These are phyloP conservation scores for Sipha flava DNA, from an alignment of 1,140 invertebrate genomes.

Conservation along the genomic window DNA sequence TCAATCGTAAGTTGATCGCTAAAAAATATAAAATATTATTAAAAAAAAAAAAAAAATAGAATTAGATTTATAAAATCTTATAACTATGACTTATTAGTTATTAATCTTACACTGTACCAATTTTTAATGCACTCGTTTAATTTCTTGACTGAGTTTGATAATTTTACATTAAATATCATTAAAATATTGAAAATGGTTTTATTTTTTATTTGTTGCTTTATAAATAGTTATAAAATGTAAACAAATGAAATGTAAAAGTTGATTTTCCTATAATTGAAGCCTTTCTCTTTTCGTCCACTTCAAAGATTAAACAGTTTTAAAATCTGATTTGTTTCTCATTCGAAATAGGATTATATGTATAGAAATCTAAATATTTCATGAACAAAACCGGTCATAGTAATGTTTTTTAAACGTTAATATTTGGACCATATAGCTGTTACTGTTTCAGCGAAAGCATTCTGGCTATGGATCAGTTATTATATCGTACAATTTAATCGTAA, in stretches of 20 bases:
- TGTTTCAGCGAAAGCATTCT: neutral
- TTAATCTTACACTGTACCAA: too few species aligned
- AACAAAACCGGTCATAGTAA: neutral
- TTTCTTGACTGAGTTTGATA: too few species aligned
- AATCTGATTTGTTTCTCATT: neutral
- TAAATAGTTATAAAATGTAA: neutral
- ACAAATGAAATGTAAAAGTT: slow-evolving; percentile 13
- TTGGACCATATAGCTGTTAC: neutral
- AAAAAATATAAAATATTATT: too few species aligned
- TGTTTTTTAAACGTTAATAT: neutral
- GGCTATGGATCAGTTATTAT: neutral
- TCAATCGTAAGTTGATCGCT: too few species aligned
- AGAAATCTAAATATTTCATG: too few species aligned
- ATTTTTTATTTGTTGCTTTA: neutral
- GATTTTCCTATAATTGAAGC: neutral
- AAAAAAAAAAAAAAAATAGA: too few species aligned
- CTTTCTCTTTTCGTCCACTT: neutral
- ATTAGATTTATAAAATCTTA: too few species aligned
- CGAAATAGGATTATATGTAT: neutral
- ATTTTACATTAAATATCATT: neutral
- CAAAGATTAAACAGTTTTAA: neutral
- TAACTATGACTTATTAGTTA: too few species aligned
- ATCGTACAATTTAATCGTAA: neutral
- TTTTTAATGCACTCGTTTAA: too few species aligned
- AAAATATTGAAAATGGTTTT: too few species aligned